Evolutionary conservation across 2,797 vertebrate species (phyloP).

Genomic region (Sphenodon punctatus): DNA sequence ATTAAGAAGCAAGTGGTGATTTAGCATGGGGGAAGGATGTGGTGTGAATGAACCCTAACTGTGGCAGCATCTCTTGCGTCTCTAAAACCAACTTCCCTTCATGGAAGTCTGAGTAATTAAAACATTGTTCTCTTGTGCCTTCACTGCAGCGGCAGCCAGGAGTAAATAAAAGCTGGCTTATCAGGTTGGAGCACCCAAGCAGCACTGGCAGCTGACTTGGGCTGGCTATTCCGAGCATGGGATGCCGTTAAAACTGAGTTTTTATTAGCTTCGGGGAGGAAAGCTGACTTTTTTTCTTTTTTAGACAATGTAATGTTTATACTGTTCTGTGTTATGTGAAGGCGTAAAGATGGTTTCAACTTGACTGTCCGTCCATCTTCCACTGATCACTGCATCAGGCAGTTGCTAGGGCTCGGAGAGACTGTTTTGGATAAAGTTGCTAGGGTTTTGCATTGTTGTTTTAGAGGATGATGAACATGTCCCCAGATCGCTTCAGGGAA

Average conservation of each 20-base stretch:
- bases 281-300: neutral
- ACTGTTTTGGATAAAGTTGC: neutral
- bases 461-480: neutral
- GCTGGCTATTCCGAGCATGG: neutral
- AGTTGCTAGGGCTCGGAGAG: neutral
- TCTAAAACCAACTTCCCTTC: slow-evolving; percentile 21
- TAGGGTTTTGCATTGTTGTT: neutral
- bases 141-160: neutral
- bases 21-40: too few relatives aligned
- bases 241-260: neutral
- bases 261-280: neutral
- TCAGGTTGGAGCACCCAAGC: neutral
- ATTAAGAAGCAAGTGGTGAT: too few relatives aligned
- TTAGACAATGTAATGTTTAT: too few relatives aligned
- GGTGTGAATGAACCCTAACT: too few relatives aligned
- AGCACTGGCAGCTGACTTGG: neutral
- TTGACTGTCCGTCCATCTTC: neutral
- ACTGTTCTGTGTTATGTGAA: neutral
- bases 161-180: neutral
- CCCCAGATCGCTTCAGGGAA: neutral
- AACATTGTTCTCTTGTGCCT: neutral
- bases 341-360: neutral
- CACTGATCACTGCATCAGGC: fast-evolving
- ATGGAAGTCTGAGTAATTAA: slow-evolving; percentile 26
- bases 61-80: neutral